Base-by-base conservation (phyloP, 2,113 vertebrate species). In the Phylloscopus whistleri region DNA sequence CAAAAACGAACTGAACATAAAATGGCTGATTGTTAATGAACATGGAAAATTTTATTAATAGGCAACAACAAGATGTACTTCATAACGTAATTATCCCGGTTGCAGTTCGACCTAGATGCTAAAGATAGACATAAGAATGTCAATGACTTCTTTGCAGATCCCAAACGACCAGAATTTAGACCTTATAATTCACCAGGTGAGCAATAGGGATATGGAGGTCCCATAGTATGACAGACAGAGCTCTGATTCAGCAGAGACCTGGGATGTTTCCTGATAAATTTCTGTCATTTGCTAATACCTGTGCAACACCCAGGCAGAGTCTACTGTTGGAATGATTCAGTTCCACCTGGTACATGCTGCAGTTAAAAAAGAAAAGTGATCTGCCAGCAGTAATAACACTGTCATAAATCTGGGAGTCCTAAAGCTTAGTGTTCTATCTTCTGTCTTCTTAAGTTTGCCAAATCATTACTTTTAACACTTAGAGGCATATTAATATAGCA, bases 341-440 rank as follows among this genome's bases (percentile, higher is more conserved):
- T 72, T 94, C 19, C 51, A n/a, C 43, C 86, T 88, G 67, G 76
- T 70, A 70, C 24, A 22, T 48, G 51, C 43, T 92, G 59, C 75
- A 62, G 76, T 70, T 95, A 86, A 73, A 85, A 72, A 94, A 88
- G 83, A 90, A 95, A 92, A 90, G 92, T 77, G 55, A 55, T 80
- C 90, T 95, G 75, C 67, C 94, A 94, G 43, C 59, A 67, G 68
- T 59, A 86, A 90, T 80, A 94, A 77, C 78, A 55, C 31, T 88
- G 86, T 84, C 95, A 95, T 92, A 88, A 94, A 92, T 93, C 83
- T 92, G 86, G n/a, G 39, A 80, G 59, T 74, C 46, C 11, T 74
- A 43, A 44, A 80, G 10, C 23, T 35, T 51, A 62, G 11, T 46
- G 51, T 90, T 84, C 37, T 66, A 31, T 74, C 23, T 88, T 74